Base-by-base conservation (phyloP, 1,140 invertebrate genomes). In the Rhyzopertha dominica region DNA sequence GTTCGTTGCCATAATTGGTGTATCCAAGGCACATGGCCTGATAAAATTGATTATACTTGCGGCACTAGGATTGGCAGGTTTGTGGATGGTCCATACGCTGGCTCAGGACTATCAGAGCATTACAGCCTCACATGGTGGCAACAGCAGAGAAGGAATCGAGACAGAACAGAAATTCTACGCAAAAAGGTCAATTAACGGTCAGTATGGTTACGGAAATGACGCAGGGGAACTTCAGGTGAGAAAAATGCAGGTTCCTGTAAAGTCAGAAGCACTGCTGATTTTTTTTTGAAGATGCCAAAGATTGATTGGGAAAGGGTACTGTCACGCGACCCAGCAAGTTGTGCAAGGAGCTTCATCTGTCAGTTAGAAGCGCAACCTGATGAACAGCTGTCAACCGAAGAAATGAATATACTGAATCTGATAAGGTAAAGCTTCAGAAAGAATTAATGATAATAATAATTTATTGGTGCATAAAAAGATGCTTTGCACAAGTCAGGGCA, bases 301-400 rank as follows among this genome's bases (percentile, higher is more conserved):
- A 54, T 62, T 28, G 47, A 61, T 28, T 64, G 59, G 60, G 56
- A 56, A 19, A 37, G 36, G n/a, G 50, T 64, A 3, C 36, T 62
- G 17, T 47, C 49, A 32, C 36, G 59, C 30, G 62, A 64, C 50
- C 56, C 54, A 12, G 53, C 54, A 25, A 51, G 56, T 22, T 64
- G 62, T 42, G 54, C 56, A 1, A 41, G 57, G 19, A 64, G 59
- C 39, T 64, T 61, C 38, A 48, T 64, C 10, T 64, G 62, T 38
- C 62, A 64, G 43, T 26, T 61, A 19, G 53, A 49, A 9, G 58
- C 56, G 3, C 46, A 45, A 14, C 46, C 53, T 4, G 47, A 50
- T 9, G 26, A 48, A 8, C 28, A 53, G 24, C 45, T 62, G 20
- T 39, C 38, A n/a, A 37, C 43, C 37, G 54, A 55, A 22, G 62